Percentiles rank a stretch among this genome's conserved stretches.
phyloP scores from a whole-genome alignment of 2,888 invertebrate genomes.

The Drosophila meridiana region DNA sequence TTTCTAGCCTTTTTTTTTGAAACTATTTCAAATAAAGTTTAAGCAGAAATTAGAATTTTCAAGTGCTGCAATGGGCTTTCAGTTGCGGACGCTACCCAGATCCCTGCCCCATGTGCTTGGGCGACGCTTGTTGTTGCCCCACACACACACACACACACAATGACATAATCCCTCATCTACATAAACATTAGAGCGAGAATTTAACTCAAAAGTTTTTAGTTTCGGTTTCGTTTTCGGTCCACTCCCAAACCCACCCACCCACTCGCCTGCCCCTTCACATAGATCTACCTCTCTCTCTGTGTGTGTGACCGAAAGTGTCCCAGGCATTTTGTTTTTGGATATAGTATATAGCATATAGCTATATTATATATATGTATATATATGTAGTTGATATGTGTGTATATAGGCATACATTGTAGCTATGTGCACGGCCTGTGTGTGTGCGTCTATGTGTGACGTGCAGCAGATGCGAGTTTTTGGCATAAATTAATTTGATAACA shows the following conservation, averaged over 20 bases:
- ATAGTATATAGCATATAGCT: slow-evolving; percentile 34
- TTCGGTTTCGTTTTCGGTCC: slow-evolving; percentile 79
- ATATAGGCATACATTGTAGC: slow-evolving; percentile 6
- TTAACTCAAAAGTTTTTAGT: slow-evolving; percentile 82
- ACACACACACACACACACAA: slow-evolving; percentile 77
- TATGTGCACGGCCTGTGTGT: slow-evolving; percentile 13
- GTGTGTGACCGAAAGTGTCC: slow-evolving; percentile 40
- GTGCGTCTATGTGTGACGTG: slow-evolving; percentile 63
- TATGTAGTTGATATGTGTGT: not conserved
- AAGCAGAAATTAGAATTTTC: slow-evolving; percentile 78
- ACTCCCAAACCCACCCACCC: slow-evolving; percentile 33
- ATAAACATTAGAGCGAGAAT: slow-evolving; percentile 81
- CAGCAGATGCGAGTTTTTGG: slow-evolving; percentile 76
- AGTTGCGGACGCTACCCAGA: slow-evolving; percentile 31
- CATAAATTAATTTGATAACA: slow-evolving; percentile 76
- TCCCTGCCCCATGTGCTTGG: slow-evolving; percentile 26
- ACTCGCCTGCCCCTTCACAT: not conserved
- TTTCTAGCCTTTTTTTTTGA: slow-evolving; percentile 45
- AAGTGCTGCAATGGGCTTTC: slow-evolving; percentile 75
- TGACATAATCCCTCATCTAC: slow-evolving; percentile 83
- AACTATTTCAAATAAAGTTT: slow-evolving; percentile 78
- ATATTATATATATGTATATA: slow-evolving; percentile 6
- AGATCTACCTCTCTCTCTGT: not conserved
- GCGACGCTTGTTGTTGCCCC: slow-evolving; percentile 48
- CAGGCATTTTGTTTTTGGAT: slow-evolving; percentile 53